Evolutionary conservation across 1,140 invertebrate species (phyloP), one percentile per base, ranked within the genome.

Genomic region (Nymphalis io): DNA sequence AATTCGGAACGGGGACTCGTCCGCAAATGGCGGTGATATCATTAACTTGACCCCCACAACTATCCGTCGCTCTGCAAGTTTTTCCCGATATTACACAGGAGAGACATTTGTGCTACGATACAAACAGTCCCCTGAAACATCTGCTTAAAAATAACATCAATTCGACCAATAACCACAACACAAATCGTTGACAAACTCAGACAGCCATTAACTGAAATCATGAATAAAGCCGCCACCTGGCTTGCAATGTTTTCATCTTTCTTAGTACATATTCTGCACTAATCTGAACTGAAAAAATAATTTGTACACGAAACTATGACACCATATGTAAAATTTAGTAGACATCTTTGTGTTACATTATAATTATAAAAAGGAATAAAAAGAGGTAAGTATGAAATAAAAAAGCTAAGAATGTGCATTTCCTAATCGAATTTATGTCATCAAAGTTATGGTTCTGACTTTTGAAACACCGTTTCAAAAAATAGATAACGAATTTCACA

Each of bases 21-120:
- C 87, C 86, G 75, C 86, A 88, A 91, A 89, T 88, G 84, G 89
- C 85, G 79, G 89, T 76, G 83, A 89, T 91, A 91, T 89, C 89
- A 89, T 89, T 91, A 89, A 89, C 83, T 88, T 89, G 87, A 91
- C 87, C 88, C 87, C 84, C 74, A 75, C 81, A 90, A 91, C 89
- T 91, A 91, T 89, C 84, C 88, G 71, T 63, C 72, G 80, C 72
- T 78, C 77, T 79, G 77, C 85, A 88, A 89, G 80, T 89, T 89
- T 91, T 91, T 91, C 83, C 82, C 83, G 80, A 89, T 89, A 89
- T 88, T 90, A 87, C 84, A 83, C 82, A 60, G 78, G 81, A 79
- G 80, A 85, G 86, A 82, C 85, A 84, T 83, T 86, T 59, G 57
- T 51, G 16, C 40, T 63, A 66, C 27, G 12, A 66, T 59, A 70